A percentile compares a stretch with the other conserved stretches of the same genome.
Evolutionary conservation across 1,140 invertebrate genomes (phyloP).

Genomic region (Ephestia elutella): DNA sequence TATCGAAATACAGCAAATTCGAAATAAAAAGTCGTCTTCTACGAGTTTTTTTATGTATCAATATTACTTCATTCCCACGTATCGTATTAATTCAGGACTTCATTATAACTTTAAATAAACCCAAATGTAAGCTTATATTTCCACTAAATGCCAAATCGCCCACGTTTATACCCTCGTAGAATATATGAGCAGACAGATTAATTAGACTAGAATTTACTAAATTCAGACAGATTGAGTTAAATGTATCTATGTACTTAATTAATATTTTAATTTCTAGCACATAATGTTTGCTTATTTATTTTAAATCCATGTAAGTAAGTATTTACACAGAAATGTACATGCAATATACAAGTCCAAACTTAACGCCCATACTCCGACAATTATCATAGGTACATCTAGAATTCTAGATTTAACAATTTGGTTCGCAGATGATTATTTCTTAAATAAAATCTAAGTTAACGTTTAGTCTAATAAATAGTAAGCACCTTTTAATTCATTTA

Average conservation of each 20-base stretch:
- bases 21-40: too few species aligned
- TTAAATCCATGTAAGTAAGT: not conserved
- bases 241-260: not conserved
- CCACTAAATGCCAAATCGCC: not conserved
- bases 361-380: not conserved
- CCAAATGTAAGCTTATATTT: not conserved
- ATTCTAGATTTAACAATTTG: not conserved
- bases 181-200: not conserved
- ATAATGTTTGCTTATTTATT: not conserved
- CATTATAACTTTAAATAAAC: not conserved
- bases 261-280: not conserved
- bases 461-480: not conserved
- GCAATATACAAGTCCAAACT: not conserved
- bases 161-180: not conserved
- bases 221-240: not conserved
- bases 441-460: not conserved
- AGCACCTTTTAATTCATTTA: slow-evolving; percentile 5
- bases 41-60: too few species aligned
- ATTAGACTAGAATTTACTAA: not conserved
- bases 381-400: not conserved
- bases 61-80: too few species aligned
- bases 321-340: not conserved
- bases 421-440: not conserved
- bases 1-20: too few species aligned
- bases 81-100: too few species aligned